These are phyloP conservation scores for Phymanthus crucifer DNA, from an alignment of 92 coral and sea anemone genomes.

Conservation along the genomic window DNA sequence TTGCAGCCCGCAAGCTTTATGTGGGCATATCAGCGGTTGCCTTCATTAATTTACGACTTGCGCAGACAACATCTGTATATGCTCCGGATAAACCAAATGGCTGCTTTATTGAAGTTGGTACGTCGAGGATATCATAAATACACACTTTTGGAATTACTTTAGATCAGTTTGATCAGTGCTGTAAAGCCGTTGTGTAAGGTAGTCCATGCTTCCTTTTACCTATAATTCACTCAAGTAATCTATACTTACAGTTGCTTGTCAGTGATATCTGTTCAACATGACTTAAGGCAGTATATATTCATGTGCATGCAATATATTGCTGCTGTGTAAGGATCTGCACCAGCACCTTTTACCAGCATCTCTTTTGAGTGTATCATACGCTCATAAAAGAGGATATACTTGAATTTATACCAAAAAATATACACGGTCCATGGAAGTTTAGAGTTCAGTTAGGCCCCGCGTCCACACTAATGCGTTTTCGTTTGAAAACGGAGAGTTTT, in stretches of 20 bases:
- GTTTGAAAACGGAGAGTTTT: too few relatives aligned
- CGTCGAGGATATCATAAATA: too few relatives aligned
- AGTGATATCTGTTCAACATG: slow-evolving; percentile 41
- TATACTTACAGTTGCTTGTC: slow-evolving; percentile 40
- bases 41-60: too few relatives aligned
- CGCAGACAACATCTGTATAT: too few relatives aligned
- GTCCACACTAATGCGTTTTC: too few relatives aligned
- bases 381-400: slow-evolving; percentile 57
- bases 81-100: too few relatives aligned
- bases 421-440: too few relatives aligned
- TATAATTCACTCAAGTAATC: slow-evolving; percentile 52
- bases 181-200: slow-evolving; percentile 58
- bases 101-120: too few relatives aligned
- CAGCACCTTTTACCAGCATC: slow-evolving; percentile 55
- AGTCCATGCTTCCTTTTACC: slow-evolving; percentile 52
- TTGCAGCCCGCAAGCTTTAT: too few relatives aligned
- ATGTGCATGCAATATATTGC: slow-evolving; percentile 47
- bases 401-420: slow-evolving; percentile 37
- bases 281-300: slow-evolving; percentile 29
- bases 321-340: slow-evolving; percentile 44
- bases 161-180: slow-evolving; percentile 38
- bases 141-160: too few relatives aligned
- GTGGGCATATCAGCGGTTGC: too few relatives aligned
- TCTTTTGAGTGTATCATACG: slow-evolving; percentile 44
- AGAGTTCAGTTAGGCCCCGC: too few relatives aligned